Percentiles rank a stretch among this genome's conserved stretches.
Conservation (phyloP, 2,888 invertebrate genomes). For the Spilarctia lutea region DNA sequence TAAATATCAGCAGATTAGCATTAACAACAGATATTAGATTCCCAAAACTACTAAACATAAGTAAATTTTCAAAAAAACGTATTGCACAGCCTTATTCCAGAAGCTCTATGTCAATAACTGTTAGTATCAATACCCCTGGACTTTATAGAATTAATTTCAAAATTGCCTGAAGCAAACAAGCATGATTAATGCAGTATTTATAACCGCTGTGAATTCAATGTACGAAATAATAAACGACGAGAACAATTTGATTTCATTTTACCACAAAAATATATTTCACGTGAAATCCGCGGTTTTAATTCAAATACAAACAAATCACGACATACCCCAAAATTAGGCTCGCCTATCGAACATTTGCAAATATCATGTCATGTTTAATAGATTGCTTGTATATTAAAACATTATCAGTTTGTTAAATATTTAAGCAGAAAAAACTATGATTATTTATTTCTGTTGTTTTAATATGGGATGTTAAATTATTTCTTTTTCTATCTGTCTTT, state of each 20-base stretch:
- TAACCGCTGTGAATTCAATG: background rate
- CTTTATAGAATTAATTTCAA: background rate
- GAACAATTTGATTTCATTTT: background rate
- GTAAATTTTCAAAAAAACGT: background rate
- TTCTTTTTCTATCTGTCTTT: background rate
- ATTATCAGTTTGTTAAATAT: background rate
- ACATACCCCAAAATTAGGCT: slow-evolving; percentile 37
- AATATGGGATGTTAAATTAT: background rate
- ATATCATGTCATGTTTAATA: slow-evolving; percentile 45
- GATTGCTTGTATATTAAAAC: slow-evolving; percentile 24
- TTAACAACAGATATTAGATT: background rate
- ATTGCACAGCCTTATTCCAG: background rate
- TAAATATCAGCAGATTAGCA: no score
- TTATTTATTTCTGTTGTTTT: background rate
- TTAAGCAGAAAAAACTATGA: background rate
- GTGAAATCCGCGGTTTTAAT: slow-evolving; percentile 17
- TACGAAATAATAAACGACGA: background rate
- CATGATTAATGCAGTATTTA: background rate
- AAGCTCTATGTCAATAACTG: background rate
- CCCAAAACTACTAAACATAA: background rate
- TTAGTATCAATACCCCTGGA: background rate
- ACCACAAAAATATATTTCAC: background rate
- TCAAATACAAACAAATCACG: slow-evolving; percentile 41
- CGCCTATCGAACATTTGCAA: slow-evolving; percentile 18
- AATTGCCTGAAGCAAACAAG: background rate